phyloP scores from a whole-genome alignment of 1,140 invertebrate genomes.

The Ceratoteleas bidentatus region DNA sequence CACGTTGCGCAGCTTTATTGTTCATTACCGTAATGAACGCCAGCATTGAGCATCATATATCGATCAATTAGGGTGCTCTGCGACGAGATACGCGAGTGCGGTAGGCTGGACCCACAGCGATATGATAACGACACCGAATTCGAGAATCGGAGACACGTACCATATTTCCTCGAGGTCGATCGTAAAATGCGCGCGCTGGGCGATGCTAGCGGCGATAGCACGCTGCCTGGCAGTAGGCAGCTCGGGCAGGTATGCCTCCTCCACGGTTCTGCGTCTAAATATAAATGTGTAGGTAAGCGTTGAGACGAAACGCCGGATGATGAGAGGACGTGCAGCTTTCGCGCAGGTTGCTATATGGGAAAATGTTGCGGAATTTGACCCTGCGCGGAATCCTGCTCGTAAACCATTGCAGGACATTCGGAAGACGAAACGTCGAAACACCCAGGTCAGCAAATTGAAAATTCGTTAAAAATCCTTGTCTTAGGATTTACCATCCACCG shows the following conservation, averaged over 20 bases:
- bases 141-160: conserved; percentile 66
- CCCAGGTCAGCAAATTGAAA: no score
- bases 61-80: conserved; percentile 67
- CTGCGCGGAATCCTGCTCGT: conserved; percentile 31
- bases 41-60: conserved; percentile 66
- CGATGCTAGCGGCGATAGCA: conserved; percentile 63
- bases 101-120: conserved; percentile 32
- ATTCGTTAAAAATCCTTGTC: no score
- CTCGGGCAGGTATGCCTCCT: conserved; percentile 48
- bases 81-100: conserved; percentile 40
- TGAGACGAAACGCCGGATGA: conserved; percentile 52
- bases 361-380: conserved; percentile 62
- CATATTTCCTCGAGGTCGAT: conserved; percentile 69
- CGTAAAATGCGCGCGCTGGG: conserved; percentile 64
- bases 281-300: conserved; percentile 48
- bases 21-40: conserved; percentile 70
- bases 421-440: no score
- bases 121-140: conserved; percentile 65
- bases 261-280: conserved; percentile 54
- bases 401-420: no score
- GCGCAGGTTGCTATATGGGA: conserved; percentile 47
- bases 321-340: conserved; percentile 50
- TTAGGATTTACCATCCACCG: no score
- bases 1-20: conserved; percentile 54
- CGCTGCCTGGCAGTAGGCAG: conserved; percentile 34